Conservation (phyloP, 2,888 invertebrate species). For the Hypolimnas misippus region DNA sequence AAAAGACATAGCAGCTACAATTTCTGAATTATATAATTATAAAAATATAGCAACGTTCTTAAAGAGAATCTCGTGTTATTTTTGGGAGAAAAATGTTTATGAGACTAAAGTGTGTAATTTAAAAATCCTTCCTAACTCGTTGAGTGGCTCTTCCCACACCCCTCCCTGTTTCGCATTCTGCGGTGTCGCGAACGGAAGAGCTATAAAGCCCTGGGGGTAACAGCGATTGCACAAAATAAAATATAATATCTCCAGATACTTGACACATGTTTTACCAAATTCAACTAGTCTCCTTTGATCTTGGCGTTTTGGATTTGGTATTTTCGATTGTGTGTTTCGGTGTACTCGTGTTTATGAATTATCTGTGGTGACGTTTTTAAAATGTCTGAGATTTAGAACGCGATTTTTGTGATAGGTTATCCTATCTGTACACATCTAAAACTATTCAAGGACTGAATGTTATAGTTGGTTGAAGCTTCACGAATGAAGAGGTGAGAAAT, state of each 20-base stretch:
- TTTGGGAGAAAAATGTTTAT: slow-evolving; percentile 26
- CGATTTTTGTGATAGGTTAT: too few species aligned
- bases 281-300: neutral
- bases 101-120: slow-evolving; percentile 20
- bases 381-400: too few species aligned
- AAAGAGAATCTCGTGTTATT: slow-evolving; percentile 8
- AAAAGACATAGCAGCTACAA: neutral
- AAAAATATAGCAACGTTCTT: slow-evolving; percentile 16
- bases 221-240: slow-evolving; percentile 13
- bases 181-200: neutral
- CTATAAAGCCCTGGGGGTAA: slow-evolving; percentile 11
- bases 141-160: slow-evolving; percentile 21
- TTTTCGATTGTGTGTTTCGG: neutral
- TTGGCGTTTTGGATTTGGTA: neutral
- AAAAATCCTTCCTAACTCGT: slow-evolving; percentile 22
- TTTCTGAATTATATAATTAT: slow-evolving; percentile 23
- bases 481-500: too few species aligned
- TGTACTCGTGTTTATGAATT: too few species aligned
- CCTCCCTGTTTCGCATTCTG: slow-evolving; percentile 16
- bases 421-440: too few species aligned
- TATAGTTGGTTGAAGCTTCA: too few species aligned
- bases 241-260: neutral
- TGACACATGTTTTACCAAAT: neutral
- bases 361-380: too few species aligned
- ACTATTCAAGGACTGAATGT: too few species aligned